Percentiles rank a stretch among this genome's conserved stretches.
Conservation (phyloP, 2,888 invertebrate species). For the Ernsta delagoae region DNA sequence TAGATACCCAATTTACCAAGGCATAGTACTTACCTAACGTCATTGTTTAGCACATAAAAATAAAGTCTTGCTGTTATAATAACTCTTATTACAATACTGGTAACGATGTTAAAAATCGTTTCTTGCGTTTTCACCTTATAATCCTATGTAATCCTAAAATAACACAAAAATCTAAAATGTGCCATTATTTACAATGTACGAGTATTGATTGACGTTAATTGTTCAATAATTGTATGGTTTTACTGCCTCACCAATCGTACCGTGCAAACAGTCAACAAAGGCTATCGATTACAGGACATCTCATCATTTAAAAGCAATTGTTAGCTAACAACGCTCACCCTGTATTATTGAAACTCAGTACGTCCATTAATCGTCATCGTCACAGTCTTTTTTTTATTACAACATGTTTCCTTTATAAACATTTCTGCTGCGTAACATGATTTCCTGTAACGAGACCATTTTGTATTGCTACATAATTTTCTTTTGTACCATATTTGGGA, state of each 20-base stretch:
- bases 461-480: background rate
- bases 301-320: conserved; percentile 6
- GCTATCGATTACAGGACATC: background rate
- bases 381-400: conserved; percentile 5
- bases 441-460: background rate
- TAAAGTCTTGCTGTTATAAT: too few species aligned
- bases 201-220: too few species aligned
- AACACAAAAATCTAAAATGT: too few species aligned
- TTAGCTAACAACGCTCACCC: background rate
- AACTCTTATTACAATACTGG: too few species aligned
- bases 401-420: conserved; percentile 1
- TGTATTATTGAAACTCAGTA: background rate
- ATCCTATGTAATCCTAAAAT: too few species aligned
- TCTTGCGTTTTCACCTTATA: too few species aligned
- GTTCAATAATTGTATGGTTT: too few species aligned
- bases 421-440: conserved; percentile 4
- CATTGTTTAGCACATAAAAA: too few species aligned
- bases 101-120: too few species aligned
- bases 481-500: background rate
- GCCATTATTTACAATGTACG: too few species aligned
- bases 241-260: background rate
- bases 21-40: too few species aligned
- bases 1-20: too few species aligned
- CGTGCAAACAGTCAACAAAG: background rate
- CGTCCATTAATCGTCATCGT: conserved; percentile 1